Percentiles rank a stretch among this genome's conserved stretches.
Conservation (phyloP, 2,797 vertebrate species). For the Liparis tanakae region DNA sequence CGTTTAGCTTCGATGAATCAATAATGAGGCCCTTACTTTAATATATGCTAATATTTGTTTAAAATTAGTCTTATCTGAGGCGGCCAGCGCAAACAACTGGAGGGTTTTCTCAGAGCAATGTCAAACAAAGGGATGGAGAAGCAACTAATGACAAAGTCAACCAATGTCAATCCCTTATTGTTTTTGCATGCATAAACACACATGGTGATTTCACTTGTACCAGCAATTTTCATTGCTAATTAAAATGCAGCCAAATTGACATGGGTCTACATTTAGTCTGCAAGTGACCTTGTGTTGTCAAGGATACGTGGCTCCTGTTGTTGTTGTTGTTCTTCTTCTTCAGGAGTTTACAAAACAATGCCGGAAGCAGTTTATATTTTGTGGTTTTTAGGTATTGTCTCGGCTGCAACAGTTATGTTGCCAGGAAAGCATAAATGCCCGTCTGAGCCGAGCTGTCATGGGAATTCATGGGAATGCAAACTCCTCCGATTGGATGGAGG, state of each 20-base stretch:
- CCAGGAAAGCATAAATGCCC: conserved; percentile 66
- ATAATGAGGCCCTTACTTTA: conserved; percentile 31
- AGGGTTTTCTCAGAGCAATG: conserved; percentile 14
- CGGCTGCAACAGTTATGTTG: conserved; percentile 40
- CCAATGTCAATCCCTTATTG: conserved; percentile 70
- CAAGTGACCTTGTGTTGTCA: conserved; percentile 67
- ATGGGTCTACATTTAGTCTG: conserved; percentile 61
- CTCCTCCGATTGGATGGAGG: conserved; percentile 46
- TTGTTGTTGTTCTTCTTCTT: conserved; percentile 29
- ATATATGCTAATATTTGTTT: conserved; percentile 53
- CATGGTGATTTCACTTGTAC: conserved; percentile 60
- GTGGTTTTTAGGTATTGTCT: conserved; percentile 66
- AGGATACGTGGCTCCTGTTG: conserved; percentile 56
- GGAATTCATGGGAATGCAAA: conserved; percentile 55
- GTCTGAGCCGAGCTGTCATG: conserved; percentile 53
- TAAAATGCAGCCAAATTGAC: conserved; percentile 71
- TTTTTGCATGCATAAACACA: conserved; percentile 68
- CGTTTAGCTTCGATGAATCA: conserved; percentile 30
- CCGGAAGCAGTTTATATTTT: conserved; percentile 42
- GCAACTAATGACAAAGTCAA: conserved; percentile 71
- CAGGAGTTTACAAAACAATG: conserved; percentile 49
- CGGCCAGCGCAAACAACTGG: conserved; percentile 41
- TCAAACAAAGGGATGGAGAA: conserved; percentile 38
- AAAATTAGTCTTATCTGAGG: conserved; percentile 49
- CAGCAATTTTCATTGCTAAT: conserved; percentile 73